Evolutionary conservation across 2,113 vertebrate genomes (phyloP).

Genomic region (Gopherus flavomarginatus): DNA sequence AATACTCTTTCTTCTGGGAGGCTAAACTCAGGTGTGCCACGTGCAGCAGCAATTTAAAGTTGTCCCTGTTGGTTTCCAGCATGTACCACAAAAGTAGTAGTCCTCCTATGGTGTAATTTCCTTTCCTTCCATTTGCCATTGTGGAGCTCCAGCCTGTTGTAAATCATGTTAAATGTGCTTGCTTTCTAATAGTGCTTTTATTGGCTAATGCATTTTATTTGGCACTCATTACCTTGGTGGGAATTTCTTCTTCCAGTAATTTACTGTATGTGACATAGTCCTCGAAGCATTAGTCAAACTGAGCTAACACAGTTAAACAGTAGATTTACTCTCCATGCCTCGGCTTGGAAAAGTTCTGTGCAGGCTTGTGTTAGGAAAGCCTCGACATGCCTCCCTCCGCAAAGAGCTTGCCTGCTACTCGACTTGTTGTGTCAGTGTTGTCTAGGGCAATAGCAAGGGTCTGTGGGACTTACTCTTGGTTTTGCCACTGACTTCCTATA

Average conservation of each 20-base stretch:
- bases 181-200: constrained; percentile 69
- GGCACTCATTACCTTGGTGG: constrained; percentile 64
- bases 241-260: constrained; percentile 53
- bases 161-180: constrained; percentile 70
- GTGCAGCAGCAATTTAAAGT: background rate
- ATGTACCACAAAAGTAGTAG: background rate
- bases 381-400: background rate
- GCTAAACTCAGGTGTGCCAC: constrained; percentile 2
- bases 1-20: background rate
- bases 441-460: background rate
- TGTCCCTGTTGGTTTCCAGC: constrained; percentile 26
- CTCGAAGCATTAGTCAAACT: constrained; percentile 45
- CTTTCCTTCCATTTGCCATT: constrained; percentile 48
- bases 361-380: background rate
- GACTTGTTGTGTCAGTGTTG: accelerated
- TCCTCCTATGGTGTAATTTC: constrained; percentile 6
- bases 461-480: background rate
- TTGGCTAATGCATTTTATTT: constrained; percentile 68
- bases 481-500: background rate
- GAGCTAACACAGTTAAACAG: constrained; percentile 22
- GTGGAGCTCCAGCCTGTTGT: constrained; percentile 37
- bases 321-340: constrained; percentile 43
- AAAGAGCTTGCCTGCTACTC: background rate
- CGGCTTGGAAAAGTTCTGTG: background rate
- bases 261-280: constrained; percentile 27